Evolutionary conservation across 2,888 invertebrate genomes (phyloP).

Genomic region (Pandemis corylana): DNA sequence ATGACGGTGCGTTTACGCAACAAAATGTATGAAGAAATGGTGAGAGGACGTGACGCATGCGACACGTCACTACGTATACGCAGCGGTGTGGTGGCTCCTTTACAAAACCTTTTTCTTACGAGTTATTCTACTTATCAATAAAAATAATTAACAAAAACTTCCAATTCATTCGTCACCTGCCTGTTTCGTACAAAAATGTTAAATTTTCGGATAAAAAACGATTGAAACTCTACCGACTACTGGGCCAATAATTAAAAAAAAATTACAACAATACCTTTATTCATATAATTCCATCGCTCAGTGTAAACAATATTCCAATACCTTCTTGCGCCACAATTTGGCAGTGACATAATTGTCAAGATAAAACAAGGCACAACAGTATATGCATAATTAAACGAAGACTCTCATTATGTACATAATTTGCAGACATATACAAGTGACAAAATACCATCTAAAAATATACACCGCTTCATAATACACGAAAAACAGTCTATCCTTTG

Average conservation of each 20-base stretch:
- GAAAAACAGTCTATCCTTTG: slow-evolving; percentile 35
- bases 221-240: background rate
- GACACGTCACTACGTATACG: no score
- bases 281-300: slow-evolving; percentile 17
- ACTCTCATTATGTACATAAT: slow-evolving; percentile 34
- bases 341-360: slow-evolving; percentile 19
- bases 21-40: no score
- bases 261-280: slow-evolving; percentile 32
- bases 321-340: slow-evolving; percentile 15
- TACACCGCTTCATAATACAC: slow-evolving; percentile 34
- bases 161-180: no score
- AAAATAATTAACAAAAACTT: background rate
- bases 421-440: slow-evolving; percentile 38
- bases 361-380: slow-evolving; percentile 27
- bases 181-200: no score
- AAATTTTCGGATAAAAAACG: background rate
- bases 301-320: slow-evolving; percentile 37
- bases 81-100: no score
- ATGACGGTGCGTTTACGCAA: no score
- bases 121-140: no score
- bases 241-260: slow-evolving; percentile 1
- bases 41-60: no score
- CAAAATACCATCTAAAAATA: slow-evolving; percentile 38
- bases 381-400: slow-evolving; percentile 14
- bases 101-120: no score